Conservation (phyloP, 2,797 vertebrate genomes). For the Ctenopoma multispine region DNA sequence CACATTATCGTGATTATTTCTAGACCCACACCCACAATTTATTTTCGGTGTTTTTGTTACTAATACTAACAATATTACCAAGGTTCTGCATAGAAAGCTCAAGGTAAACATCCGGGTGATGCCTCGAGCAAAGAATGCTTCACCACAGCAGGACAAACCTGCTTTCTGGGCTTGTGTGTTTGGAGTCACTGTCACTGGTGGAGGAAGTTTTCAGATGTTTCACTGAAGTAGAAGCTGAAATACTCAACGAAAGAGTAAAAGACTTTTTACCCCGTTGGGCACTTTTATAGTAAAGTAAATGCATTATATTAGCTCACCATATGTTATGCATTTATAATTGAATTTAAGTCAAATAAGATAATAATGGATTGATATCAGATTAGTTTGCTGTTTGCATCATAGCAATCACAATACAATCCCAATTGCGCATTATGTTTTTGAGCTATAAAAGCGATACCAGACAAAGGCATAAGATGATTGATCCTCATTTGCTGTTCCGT, state of each 20-base stretch:
- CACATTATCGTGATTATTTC: background rate
- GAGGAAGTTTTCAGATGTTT: background rate
- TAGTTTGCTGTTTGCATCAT: background rate
- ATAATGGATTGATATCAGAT: background rate
- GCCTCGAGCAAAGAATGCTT: constrained; percentile 23
- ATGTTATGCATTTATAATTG: background rate
- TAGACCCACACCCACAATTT: constrained; percentile 11
- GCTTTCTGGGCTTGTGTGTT: constrained; percentile 35
- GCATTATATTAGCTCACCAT: background rate
- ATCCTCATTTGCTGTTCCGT: background rate
- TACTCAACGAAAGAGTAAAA: too few relatives aligned
- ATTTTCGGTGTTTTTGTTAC: constrained; percentile 31
- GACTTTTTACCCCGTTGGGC: background rate
- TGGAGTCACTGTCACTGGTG: constrained; percentile 7
- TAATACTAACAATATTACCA: background rate
- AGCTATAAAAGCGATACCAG: too few relatives aligned
- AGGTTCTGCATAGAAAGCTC: constrained; percentile 10
- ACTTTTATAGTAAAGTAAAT: background rate
- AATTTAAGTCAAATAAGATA: background rate
- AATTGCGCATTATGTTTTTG: background rate
- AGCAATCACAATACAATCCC: background rate
- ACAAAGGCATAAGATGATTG: background rate
- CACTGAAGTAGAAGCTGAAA: background rate
- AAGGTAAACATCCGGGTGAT: constrained; percentile 19
- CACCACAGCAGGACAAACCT: constrained; percentile 63